These are phyloP conservation scores for Lobophora halterata DNA, from an alignment of 2,888 invertebrate species.

Conservation along the genomic window DNA sequence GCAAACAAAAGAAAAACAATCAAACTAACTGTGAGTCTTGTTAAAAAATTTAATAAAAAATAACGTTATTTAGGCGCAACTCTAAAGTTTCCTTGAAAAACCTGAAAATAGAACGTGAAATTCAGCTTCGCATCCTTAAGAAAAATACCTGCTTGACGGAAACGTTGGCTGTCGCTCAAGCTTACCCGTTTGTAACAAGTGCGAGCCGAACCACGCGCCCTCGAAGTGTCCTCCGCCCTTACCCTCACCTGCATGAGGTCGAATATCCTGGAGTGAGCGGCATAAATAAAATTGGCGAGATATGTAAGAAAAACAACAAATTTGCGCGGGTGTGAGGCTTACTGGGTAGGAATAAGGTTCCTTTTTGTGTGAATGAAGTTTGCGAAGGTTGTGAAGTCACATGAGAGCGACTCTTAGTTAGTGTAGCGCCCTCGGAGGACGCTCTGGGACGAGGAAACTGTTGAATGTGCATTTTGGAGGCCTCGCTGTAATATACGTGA, in stretches of 20 bases:
- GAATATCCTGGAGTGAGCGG: neutral
- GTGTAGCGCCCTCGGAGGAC: constrained; percentile 33
- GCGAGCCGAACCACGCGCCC: constrained; percentile 23
- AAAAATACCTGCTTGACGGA: constrained; percentile 36
- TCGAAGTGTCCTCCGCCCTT: constrained; percentile 7
- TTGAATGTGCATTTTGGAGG: constrained; percentile 47
- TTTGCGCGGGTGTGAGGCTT: constrained; percentile 1
- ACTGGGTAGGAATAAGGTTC: neutral
- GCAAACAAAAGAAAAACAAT: neutral
- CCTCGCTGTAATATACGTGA: constrained; percentile 10
- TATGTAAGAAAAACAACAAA: constrained; percentile 19
- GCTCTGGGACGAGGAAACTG: constrained; percentile 41
- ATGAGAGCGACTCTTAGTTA: constrained; percentile 47
- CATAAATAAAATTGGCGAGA: constrained; percentile 6
- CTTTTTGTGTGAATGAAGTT: neutral
- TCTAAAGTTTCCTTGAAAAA: no score
- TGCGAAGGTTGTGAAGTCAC: constrained; percentile 19
- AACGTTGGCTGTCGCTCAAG: constrained; percentile 38
- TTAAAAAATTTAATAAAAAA: constrained; percentile 9
- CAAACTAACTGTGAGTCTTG: neutral
- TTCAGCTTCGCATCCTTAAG: constrained; percentile 23
- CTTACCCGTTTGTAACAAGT: constrained; percentile 38
- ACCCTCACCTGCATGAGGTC: neutral
- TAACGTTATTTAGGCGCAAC: no score
- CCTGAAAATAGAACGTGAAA: constrained; percentile 15